Conservation (phyloP, 2,113 vertebrate species). For the Pterophyllum scalare region DNA sequence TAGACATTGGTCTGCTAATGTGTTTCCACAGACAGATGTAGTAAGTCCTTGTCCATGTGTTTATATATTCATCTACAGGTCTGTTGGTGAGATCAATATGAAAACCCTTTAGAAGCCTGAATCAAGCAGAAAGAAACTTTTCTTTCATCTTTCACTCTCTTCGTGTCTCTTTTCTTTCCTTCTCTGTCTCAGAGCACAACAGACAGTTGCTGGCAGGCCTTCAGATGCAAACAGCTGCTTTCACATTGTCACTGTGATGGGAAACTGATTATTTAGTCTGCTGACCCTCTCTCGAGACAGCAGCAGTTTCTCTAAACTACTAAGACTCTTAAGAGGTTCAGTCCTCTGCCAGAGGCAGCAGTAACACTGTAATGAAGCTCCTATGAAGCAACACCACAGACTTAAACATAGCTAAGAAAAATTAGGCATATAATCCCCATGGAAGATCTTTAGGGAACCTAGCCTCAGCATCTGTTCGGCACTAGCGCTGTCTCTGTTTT, state of each 20-base stretch:
- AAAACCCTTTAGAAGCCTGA: slow-evolving; percentile 43
- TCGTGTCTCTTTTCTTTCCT: slow-evolving; percentile 21
- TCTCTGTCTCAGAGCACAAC: slow-evolving; percentile 38
- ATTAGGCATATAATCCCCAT: slow-evolving; percentile 16
- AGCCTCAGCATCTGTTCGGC: slow-evolving; percentile 58
- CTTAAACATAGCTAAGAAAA: slow-evolving; percentile 66
- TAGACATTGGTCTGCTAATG: neutral
- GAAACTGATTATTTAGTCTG: slow-evolving; percentile 78
- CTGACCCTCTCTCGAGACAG: slow-evolving; percentile 60
- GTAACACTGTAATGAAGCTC: slow-evolving; percentile 52
- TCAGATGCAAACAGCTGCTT: slow-evolving; percentile 73
- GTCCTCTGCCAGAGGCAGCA: slow-evolving; percentile 47
- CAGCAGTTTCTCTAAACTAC: slow-evolving; percentile 43
- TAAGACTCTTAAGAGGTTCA: slow-evolving; percentile 45
- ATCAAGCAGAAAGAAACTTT: slow-evolving; percentile 44
- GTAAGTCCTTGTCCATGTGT: slow-evolving; percentile 8
- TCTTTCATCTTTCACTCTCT: slow-evolving; percentile 47
- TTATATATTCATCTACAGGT: slow-evolving; percentile 21
- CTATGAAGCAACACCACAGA: slow-evolving; percentile 66
- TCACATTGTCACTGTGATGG: slow-evolving; percentile 60
- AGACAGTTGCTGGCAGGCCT: slow-evolving; percentile 58
- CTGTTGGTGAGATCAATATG: slow-evolving; percentile 52
- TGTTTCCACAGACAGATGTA: slow-evolving; percentile 15
- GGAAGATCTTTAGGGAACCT: slow-evolving; percentile 47
- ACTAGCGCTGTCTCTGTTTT: slow-evolving; percentile 12